Evolutionary conservation across 1,140 invertebrate species (phyloP).

Genomic region (Drosophila kurseongensis): DNA sequence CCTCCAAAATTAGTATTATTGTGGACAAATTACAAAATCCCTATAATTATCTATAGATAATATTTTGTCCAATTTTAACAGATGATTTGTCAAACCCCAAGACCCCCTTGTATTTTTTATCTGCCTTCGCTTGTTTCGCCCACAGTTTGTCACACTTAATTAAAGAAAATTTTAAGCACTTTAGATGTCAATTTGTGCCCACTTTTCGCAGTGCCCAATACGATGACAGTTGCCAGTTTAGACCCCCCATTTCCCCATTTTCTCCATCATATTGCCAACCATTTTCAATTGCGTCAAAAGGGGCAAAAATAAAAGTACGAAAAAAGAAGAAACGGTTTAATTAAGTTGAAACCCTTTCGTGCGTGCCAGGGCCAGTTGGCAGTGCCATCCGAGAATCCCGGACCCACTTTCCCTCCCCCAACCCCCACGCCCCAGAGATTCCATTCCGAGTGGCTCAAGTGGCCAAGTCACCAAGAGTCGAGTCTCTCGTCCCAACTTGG

Average conservation of each 20-base stretch:
- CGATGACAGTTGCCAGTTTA: conserved; percentile 71
- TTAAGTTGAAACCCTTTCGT: conserved; percentile 84
- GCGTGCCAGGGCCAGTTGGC: conserved; percentile 58
- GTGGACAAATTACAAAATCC: no score
- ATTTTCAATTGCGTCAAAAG: conserved; percentile 39
- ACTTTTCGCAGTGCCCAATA: conserved; percentile 63
- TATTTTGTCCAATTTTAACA: no score
- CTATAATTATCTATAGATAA: no score
- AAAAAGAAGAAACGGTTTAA: conserved; percentile 76
- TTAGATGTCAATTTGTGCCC: conserved; percentile 82
- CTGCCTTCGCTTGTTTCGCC: conserved; percentile 38
- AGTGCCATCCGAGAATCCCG: conserved; percentile 1
- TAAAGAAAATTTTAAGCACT: conserved; percentile 83
- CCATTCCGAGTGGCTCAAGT: conserved; percentile 50
- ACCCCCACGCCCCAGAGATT: conserved; percentile 9
- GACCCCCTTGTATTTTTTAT: neutral
- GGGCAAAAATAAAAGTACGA: conserved; percentile 27
- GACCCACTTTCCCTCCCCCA: neutral
- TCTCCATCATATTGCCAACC: conserved; percentile 1
- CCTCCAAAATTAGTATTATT: no score
- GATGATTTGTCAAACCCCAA: neutral
- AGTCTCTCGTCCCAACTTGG: conserved; percentile 10
- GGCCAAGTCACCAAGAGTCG: conserved; percentile 38
- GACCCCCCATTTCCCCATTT: neutral
- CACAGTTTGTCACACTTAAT: conserved; percentile 83